Evolutionary conservation across 2,888 invertebrate genomes (phyloP).

Genomic region (Ceraclea dissimilis): DNA sequence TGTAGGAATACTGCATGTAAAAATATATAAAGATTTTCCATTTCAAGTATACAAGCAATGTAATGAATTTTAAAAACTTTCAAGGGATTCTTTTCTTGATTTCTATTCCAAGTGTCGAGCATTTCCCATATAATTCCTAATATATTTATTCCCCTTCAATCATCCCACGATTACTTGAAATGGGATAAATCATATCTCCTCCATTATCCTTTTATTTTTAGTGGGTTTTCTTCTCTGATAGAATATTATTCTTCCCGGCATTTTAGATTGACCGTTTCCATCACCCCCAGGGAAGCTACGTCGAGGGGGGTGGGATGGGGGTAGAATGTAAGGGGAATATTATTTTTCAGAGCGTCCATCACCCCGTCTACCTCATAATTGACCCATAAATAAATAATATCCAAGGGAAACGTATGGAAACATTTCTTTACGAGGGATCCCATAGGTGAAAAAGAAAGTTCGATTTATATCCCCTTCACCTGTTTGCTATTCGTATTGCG

Average conservation of each 20-base stretch:
- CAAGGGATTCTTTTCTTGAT: too few relatives aligned
- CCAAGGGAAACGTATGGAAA: slow-evolving; percentile 3
- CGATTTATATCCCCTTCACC: too few relatives aligned
- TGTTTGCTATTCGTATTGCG: too few relatives aligned
- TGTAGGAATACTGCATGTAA: too few relatives aligned
- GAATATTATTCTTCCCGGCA: background rate
- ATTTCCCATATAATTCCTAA: background rate
- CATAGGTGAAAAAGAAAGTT: background rate
- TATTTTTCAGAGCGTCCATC: slow-evolving; percentile 1
- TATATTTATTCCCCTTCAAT: background rate
- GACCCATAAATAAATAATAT: slow-evolving; percentile 8
- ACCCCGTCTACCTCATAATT: slow-evolving; percentile 3
- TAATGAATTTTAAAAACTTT: too few relatives aligned
- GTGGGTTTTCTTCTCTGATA: background rate
- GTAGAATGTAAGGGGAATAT: background rate
- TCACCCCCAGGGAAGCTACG: background rate
- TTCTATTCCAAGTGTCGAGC: too few relatives aligned
- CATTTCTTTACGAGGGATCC: background rate
- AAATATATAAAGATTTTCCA: too few relatives aligned
- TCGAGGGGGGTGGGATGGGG: background rate
- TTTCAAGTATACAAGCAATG: too few relatives aligned
- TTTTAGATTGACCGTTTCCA: background rate
- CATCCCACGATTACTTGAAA: background rate
- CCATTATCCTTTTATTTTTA: background rate
- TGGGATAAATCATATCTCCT: background rate